Evolutionary conservation across 2,888 invertebrate species (phyloP).

Genomic region (Eupithecia pulchellata): DNA sequence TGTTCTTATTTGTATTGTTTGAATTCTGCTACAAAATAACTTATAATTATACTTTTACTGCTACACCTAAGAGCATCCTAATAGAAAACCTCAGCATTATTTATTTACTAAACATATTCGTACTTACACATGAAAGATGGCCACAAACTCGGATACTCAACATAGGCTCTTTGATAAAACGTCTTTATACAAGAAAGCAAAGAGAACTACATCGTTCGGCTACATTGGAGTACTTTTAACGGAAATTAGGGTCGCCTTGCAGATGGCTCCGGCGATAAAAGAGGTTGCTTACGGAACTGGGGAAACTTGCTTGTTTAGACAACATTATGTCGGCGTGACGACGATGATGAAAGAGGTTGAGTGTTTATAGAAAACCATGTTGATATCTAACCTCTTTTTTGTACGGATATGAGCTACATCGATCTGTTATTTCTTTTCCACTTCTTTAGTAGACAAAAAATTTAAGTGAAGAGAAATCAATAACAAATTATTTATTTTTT

Average conservation of each 20-base stretch:
- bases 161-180: slow-evolving; percentile 26
- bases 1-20: too few species aligned
- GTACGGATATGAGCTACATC: neutral
- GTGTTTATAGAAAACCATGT: neutral
- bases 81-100: neutral
- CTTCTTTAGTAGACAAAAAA: too few species aligned
- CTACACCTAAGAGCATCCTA: too few species aligned
- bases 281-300: slow-evolving; percentile 44
- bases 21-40: too few species aligned
- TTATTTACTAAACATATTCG: neutral
- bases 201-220: slow-evolving; percentile 41
- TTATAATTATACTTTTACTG: too few species aligned
- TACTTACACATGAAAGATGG: neutral
- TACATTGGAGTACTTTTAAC: slow-evolving; percentile 51
- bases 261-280: slow-evolving; percentile 68
- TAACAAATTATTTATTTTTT: too few species aligned
- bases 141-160: neutral
- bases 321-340: slow-evolving; percentile 1
- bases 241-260: slow-evolving; percentile 62
- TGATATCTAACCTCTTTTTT: slow-evolving; percentile 1
- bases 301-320: slow-evolving; percentile 28
- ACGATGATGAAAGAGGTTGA: slow-evolving; percentile 1
- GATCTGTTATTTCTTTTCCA: too few species aligned
- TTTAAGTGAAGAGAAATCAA: too few species aligned
- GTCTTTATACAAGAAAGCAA: slow-evolving; percentile 28